phyloP scores from a whole-genome alignment of 2,797 vertebrate genomes.

The Anguilla pacifica region DNA sequence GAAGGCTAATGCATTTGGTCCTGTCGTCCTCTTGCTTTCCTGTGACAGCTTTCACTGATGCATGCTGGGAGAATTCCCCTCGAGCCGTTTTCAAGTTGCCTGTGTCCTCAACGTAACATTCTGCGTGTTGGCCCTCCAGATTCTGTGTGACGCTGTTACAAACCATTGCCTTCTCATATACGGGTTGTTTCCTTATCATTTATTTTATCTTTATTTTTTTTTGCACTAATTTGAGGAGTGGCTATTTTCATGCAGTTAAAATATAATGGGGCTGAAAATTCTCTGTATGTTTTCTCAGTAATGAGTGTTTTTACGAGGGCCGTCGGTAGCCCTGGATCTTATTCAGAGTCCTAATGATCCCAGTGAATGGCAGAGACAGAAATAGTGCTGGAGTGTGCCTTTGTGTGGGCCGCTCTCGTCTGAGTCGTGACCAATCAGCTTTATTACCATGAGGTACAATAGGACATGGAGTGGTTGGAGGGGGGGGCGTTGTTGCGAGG shows the following conservation, averaged over 20 bases:
- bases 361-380: background rate
- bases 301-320: background rate
- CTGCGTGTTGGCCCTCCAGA: background rate
- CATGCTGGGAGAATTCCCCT: conserved; percentile 8
- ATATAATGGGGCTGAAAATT: background rate
- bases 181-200: background rate
- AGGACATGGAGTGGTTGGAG: background rate
- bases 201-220: background rate
- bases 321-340: background rate
- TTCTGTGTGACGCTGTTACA: background rate
- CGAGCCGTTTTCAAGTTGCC: background rate
- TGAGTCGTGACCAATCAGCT: background rate
- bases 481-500: background rate
- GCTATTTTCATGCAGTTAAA: background rate
- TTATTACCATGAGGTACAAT: background rate
- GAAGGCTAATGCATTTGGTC: background rate
- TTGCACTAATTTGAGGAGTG: background rate
- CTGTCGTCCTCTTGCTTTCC: background rate
- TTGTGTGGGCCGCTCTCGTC: conserved; percentile 3
- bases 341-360: background rate
- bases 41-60: conserved; percentile 6
- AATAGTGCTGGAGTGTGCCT: background rate
- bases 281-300: background rate
- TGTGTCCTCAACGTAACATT: background rate
- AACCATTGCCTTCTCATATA: background rate